phyloP scores from a whole-genome alignment of 2,888 invertebrate species.

The Operophtera brumata region DNA sequence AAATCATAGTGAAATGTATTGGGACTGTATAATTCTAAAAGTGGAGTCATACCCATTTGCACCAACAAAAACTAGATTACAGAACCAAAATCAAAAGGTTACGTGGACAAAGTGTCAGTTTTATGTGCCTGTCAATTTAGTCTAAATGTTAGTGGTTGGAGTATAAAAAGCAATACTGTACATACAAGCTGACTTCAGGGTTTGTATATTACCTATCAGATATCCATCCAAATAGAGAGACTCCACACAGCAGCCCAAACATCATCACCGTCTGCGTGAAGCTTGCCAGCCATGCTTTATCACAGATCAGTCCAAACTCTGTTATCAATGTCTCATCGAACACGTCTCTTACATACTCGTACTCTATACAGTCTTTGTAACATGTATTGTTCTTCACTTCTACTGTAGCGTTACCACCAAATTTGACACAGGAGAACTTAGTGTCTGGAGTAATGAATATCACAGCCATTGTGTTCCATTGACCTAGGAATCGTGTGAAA shows the following conservation, averaged over 20 bases:
- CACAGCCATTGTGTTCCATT: conserved; percentile 48
- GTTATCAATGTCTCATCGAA: conserved; percentile 48
- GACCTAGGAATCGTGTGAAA: conserved; percentile 40
- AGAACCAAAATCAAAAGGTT: no score
- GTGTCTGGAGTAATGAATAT: conserved; percentile 53
- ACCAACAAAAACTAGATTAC: no score
- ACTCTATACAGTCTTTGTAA: conserved; percentile 50
- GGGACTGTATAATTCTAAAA: no score
- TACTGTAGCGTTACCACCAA: conserved; percentile 33
- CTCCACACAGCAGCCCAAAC: conserved; percentile 53
- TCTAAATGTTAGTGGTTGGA: no score
- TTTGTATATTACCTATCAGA: conserved; percentile 51
- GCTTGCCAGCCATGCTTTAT: conserved; percentile 52
- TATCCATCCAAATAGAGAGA: conserved; percentile 53
- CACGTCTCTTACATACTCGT: conserved; percentile 41
- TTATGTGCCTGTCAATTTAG: no score
- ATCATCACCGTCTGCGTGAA: conserved; percentile 53
- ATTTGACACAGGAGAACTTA: conserved; percentile 46
- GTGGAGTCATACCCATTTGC: no score
- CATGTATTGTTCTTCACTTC: conserved; percentile 46
- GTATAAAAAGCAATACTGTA: no score
- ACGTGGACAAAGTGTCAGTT: no score
- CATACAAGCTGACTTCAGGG: not conserved
- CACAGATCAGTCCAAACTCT: conserved; percentile 53
- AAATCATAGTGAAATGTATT: no score